Percentiles rank a stretch among this genome's conserved stretches.
Evolutionary conservation across 2,797 vertebrate genomes (phyloP).

Genomic region (Balearica regulorum): DNA sequence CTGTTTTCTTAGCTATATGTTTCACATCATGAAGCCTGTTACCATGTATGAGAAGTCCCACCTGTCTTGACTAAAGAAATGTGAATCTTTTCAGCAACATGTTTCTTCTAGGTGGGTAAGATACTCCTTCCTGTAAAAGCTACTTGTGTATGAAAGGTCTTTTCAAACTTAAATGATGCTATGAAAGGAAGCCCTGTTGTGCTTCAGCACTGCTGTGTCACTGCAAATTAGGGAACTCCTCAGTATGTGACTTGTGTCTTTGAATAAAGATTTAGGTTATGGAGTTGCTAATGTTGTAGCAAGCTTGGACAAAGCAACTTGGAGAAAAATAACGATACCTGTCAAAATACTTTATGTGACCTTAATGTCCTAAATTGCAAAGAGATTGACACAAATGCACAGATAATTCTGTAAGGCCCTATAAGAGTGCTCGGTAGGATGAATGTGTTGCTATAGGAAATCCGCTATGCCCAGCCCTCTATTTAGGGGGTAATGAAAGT

Average conservation of each 20-base stretch:
- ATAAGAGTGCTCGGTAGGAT: not conserved
- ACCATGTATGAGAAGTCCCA: not conserved
- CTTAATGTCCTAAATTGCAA: not conserved
- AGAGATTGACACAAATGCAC: not conserved
- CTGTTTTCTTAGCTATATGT: not conserved
- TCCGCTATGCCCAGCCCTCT: not conserved
- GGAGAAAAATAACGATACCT: not conserved
- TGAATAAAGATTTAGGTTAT: not conserved
- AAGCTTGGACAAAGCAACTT: not conserved
- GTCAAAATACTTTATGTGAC: not conserved
- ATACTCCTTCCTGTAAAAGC: not conserved
- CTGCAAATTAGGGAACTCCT: not conserved
- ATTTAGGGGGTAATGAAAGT: not conserved
- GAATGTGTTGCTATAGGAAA: not conserved
- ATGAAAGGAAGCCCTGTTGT: not conserved
- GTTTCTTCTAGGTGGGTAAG: not conserved
- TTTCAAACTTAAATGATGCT: not conserved
- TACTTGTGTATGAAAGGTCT: not conserved
- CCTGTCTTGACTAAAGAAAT: not conserved
- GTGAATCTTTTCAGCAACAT: not conserved
- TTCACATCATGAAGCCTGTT: not conserved
- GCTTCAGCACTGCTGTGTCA: not conserved
- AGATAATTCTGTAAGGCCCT: not conserved
- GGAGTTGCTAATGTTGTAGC: not conserved
- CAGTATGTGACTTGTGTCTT: not conserved